Conservation (phyloP, 2,797 vertebrate genomes). For the Scyliorhinus canicula region DNA sequence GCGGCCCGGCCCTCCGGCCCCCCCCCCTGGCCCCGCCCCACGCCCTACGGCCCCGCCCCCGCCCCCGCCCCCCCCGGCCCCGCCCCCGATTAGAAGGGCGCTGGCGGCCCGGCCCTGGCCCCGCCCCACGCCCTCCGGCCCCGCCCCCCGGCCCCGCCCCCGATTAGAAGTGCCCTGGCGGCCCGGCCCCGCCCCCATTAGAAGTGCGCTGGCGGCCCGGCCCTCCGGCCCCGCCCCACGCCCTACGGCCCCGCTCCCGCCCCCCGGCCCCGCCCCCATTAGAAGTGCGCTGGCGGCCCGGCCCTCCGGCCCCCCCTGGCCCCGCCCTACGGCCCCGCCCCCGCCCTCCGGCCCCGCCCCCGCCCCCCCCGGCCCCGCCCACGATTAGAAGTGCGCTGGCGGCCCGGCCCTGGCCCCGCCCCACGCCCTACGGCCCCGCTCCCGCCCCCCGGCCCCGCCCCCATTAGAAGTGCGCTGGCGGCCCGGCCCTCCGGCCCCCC, state of each 20-base stretch:
- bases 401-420: too few relatives aligned
- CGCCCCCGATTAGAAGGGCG: too few relatives aligned
- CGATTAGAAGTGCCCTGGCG: too few relatives aligned
- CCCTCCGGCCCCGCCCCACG: not conserved
- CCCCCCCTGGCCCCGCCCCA: not conserved
- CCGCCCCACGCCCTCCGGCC: not conserved
- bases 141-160: not conserved
- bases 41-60: not conserved
- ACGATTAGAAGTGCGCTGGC: too few relatives aligned
- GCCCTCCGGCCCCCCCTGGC: not conserved
- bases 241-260: not conserved
- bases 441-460: not conserved
- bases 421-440: not conserved
- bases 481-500: not conserved
- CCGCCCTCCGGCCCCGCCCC: not conserved
- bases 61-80: not conserved
- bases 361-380: too few relatives aligned
- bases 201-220: too few relatives aligned
- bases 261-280: not conserved
- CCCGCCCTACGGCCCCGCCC: not conserved
- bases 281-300: too few relatives aligned
- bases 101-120: too few relatives aligned
- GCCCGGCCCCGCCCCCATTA: too few relatives aligned
- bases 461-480: rapidly evolving
- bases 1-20: not conserved